Evolutionary conservation across 2,113 vertebrate genomes (phyloP), one percentile per base, ranked within the genome.

Genomic region (Sapajus apella): DNA sequence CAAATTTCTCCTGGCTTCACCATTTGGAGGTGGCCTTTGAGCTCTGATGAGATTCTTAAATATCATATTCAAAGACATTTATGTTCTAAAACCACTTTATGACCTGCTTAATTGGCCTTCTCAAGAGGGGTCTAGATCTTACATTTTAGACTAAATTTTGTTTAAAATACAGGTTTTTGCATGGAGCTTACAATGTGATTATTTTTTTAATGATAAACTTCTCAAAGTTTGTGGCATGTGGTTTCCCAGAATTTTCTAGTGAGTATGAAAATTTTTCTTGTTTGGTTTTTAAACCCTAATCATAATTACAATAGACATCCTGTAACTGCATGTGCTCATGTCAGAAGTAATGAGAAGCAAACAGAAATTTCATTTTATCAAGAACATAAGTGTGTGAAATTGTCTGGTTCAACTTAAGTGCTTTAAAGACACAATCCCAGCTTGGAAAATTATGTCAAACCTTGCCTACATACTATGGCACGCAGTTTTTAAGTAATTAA

Each of bases 321-420:
- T 91, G 35, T 88, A 70, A 21, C 58, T 88, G 16, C 3, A 2
- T 86, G 58, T 73, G 35, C n/a, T 95, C 66, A 37, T 95, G 52
- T 95, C 20, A 55, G 43, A 93, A 17, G 17, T 96, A 91, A 94
- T 93, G 77, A 96, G 58, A 97, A 93, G 10, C 52, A 95, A 97
- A 97, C 55, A 45, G 47, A 40, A 82, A 73, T 88, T 87, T 92
- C 77, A 70, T 50, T 90, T 97, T 8, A 40, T 75, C 37, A 50
- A 55, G 3, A n/a, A 32, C 30, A 5, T 14, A 70, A 72, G 21
- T 70, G 52, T 70, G 47, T 70, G 66, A 93, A 91, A 94, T 88
- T 85, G 80, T 87, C 87, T 89, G 82, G 35, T 73, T 93, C 47
- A 76, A 32, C 8, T 73, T 40, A 94, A 66, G 21, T 61, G 12